Percentiles rank a stretch among this genome's conserved stretches.
These are phyloP conservation scores for Sarcoramphus papa DNA, from an alignment of 2,797 vertebrate genomes.

Conservation along the genomic window DNA sequence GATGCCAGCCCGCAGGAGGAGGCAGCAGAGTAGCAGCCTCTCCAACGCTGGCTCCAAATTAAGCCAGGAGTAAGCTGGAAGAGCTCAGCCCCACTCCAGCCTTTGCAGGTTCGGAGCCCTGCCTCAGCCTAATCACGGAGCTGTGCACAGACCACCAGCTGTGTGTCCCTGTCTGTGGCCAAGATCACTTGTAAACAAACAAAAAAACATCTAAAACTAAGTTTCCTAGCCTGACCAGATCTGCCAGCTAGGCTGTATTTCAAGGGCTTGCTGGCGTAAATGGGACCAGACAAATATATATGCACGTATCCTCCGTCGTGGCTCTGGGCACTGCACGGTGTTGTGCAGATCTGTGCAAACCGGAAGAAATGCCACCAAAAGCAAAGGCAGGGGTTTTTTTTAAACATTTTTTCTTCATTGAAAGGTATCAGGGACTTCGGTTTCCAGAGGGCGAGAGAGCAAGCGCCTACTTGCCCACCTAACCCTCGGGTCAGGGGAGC, in stretches of 20 bases:
- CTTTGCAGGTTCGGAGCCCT: background rate
- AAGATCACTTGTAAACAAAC: slow-evolving; percentile 12
- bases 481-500: background rate
- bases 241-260: background rate
- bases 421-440: background rate
- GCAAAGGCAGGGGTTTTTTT: background rate
- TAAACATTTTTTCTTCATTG: background rate
- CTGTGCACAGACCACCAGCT: background rate
- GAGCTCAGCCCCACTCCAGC: background rate
- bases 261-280: background rate
- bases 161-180: background rate
- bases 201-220: background rate
- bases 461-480: background rate
- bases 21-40: background rate
- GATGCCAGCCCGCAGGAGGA: background rate
- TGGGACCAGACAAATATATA: background rate
- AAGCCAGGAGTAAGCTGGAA: background rate
- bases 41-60: background rate
- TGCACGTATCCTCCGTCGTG: rapidly evolving
- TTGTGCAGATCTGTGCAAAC: background rate
- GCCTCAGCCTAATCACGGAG: background rate
- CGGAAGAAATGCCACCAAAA: background rate
- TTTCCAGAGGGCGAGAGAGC: background rate
- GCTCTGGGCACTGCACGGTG: background rate
- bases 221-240: background rate